Evolutionary conservation across 2,797 vertebrate species (phyloP).

Genomic region (Typhlichthys subterraneus): DNA sequence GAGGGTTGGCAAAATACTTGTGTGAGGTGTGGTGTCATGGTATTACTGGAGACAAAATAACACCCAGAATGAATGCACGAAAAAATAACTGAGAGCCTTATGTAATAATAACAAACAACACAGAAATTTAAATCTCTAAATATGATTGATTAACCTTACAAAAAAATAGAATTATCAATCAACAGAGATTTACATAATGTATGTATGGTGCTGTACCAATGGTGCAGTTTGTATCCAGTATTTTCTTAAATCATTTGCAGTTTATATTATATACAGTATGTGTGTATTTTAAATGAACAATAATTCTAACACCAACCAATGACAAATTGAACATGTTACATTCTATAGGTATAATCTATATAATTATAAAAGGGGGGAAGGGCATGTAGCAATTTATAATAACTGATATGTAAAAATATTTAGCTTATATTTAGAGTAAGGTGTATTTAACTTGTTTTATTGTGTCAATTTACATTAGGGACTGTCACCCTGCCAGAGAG

Average conservation of each 20-base stretch:
- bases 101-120: not conserved
- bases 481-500: slow-evolving; percentile 83
- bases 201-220: slow-evolving; percentile 23
- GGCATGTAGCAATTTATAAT: not conserved
- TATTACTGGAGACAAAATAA: no score
- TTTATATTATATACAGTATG: slow-evolving; percentile 14
- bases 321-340: slow-evolving; percentile 44
- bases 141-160: slow-evolving; percentile 17
- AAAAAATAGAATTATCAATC: slow-evolving; percentile 11
- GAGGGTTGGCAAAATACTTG: no score
- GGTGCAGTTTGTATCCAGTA: slow-evolving; percentile 11
- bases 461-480: slow-evolving; percentile 80
- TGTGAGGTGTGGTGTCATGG: no score
- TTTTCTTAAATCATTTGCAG: no score
- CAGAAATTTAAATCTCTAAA: not conserved
- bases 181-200: slow-evolving; percentile 20
- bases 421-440: slow-evolving; percentile 37
- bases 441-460: slow-evolving; percentile 80
- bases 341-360: slow-evolving; percentile 29
- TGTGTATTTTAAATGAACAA: slow-evolving; percentile 31
- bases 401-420: slow-evolving; percentile 13
- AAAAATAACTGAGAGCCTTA: not conserved
- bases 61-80: no score
- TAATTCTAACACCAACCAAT: slow-evolving; percentile 18
- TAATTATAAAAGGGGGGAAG: slow-evolving; percentile 55